Evolutionary conservation across 2,113 vertebrate species (phyloP), one percentile per base, ranked within the genome.

Genomic region (Dasypus novemcinctus): DNA sequence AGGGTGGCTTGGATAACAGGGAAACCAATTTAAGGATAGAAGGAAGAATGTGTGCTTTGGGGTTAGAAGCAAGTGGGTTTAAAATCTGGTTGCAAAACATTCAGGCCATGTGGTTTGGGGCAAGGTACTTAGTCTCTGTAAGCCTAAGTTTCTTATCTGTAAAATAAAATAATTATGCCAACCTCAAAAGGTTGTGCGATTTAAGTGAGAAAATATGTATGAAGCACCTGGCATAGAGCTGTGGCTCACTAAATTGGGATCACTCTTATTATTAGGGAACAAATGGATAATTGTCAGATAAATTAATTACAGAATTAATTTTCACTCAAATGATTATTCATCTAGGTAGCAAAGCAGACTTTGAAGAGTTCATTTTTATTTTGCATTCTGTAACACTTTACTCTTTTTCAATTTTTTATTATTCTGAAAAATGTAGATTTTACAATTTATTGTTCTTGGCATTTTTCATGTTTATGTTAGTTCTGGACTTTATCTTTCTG

Each of bases 181-280:
- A 86, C 43, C 8, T 87, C 17, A 46, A 46, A 74, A 54, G 71
- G 29, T 38, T 72, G 15, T 69, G 23, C 59, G 29, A 17, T 92
- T 89, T 71, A 27, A 41, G 68, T 69, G 66, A 57, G 68, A 88
- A 85, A 87, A 90, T 61, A 93, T 57, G n/a, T 85, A 89, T 29
- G n/a, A 78, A 94, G 31, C n/a, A 76, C 64, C 8, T 87, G 66
- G 36, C 29, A 20, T 68, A 69, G 3, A 90, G 21, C 17, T 86
- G 33, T 14, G 21, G 63, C 72, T 72, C 3, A 57, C 10, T 83
- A 64, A 64, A 57, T 79, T 61, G 8, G 74, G 63, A 79, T 79
- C 76, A 69, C 3, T 75, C 6, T 87, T 82, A 89, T 66, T 66
- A 86, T 25, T 79, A 83, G 41, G 41, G 64, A 13, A 14, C 17